Evolutionary conservation across 2,888 invertebrate species (phyloP).

Genomic region (Melinaea menophilus): DNA sequence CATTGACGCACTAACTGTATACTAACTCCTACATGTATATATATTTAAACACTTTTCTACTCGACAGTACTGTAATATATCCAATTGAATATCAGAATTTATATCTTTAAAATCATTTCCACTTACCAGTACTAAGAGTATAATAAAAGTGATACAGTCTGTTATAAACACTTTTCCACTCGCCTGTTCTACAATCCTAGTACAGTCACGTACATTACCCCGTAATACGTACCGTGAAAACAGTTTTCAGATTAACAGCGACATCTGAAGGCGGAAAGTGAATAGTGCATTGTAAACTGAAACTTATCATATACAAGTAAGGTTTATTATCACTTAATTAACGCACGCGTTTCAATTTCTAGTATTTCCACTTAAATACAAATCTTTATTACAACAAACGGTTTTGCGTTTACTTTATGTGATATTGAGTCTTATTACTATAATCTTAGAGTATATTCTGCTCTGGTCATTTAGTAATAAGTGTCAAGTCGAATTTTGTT

Average conservation of each 20-base stretch:
- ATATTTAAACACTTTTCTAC: too few species aligned
- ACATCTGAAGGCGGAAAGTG: background rate
- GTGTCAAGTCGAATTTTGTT: conserved; percentile 38
- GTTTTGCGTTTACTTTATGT: conserved; percentile 7
- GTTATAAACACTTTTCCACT: too few species aligned
- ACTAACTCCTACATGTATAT: background rate
- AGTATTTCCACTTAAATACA: conserved; percentile 59
- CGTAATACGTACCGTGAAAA: too few species aligned
- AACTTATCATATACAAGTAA: background rate
- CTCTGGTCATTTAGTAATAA: conserved; percentile 11
- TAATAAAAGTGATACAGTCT: too few species aligned
- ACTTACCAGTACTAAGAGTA: too few species aligned
- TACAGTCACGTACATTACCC: too few species aligned
- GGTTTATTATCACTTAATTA: conserved; percentile 18
- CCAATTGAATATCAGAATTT: too few species aligned
- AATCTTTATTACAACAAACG: conserved; percentile 46
- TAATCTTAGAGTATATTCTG: conserved; percentile 12
- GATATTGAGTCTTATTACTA: conserved; percentile 1
- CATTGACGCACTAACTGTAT: conserved; percentile 9
- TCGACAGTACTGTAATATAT: too few species aligned
- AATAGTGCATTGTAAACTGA: background rate
- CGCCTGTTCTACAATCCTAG: too few species aligned
- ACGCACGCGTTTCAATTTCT: conserved; percentile 61
- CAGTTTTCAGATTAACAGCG: background rate
- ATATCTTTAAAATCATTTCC: too few species aligned